phyloP scores from a whole-genome alignment of 1,140 invertebrate species.

The Chlorops oryzae region DNA sequence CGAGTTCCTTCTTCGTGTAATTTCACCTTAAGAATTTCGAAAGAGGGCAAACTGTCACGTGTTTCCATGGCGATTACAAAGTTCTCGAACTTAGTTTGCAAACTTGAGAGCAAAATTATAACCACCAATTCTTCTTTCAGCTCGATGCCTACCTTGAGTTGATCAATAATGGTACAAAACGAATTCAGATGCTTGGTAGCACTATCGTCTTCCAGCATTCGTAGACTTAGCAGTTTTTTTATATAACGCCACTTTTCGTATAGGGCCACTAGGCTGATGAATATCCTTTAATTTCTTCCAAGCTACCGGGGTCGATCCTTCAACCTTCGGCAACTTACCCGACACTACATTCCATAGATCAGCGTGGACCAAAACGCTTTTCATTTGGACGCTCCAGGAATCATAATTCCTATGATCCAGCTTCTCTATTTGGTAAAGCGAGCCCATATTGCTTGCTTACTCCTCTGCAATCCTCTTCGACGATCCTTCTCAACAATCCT shows the following conservation, averaged over 20 bases:
- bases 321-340: background rate
- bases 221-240: conserved; percentile 11
- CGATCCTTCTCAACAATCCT: too few species aligned
- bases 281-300: conserved; percentile 8
- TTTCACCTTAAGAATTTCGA: conserved; percentile 9
- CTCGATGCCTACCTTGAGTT: conserved; percentile 9
- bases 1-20: conserved; percentile 13
- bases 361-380: conserved; percentile 1
- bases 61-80: conserved; percentile 17
- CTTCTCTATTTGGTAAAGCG: conserved; percentile 11
- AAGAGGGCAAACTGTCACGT: conserved; percentile 8
- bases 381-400: conserved; percentile 5
- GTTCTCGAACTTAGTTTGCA: conserved; percentile 10
- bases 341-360: background rate
- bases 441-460: too few species aligned
- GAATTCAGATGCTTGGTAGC: background rate
- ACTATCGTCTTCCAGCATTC: conserved; percentile 1
- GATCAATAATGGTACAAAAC: conserved; percentile 9
- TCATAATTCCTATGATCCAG: conserved; percentile 11
- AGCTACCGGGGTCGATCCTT: background rate
- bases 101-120: conserved; percentile 7
- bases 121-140: conserved; percentile 14
- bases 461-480: too few species aligned
- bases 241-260: conserved; percentile 13
- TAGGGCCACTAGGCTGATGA: conserved; percentile 12